phyloP scores from a whole-genome alignment of 2,797 vertebrate genomes.

The Mormyrops boulengeri region DNA sequence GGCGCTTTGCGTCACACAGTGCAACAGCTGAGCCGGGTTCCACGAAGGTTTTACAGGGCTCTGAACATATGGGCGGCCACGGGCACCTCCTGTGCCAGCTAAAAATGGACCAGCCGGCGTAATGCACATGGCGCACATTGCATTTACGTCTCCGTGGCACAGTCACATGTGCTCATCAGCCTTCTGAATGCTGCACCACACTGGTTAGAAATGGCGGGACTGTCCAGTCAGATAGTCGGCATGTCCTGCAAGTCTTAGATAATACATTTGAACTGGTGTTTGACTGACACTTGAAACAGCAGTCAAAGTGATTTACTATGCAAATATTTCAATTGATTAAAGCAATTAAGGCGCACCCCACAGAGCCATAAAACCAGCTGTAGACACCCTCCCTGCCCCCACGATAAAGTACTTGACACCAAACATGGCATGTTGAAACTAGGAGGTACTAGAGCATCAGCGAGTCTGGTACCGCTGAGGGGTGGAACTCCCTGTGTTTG shows the following conservation, averaged over 20 bases:
- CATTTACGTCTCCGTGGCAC: neutral
- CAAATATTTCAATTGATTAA: neutral
- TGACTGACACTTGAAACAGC: neutral
- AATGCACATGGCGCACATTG: neutral
- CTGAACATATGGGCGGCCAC: neutral
- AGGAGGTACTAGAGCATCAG: neutral
- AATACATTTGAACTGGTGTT: neutral
- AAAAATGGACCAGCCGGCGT: slow-evolving; percentile 14
- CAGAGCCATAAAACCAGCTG: neutral
- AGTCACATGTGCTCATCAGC: neutral
- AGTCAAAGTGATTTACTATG: neutral
- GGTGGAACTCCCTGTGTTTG: neutral
- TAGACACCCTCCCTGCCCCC: too few species aligned
- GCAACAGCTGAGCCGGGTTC: slow-evolving; percentile 11
- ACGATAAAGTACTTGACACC: neutral
- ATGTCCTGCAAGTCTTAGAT: neutral
- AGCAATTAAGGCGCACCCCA: neutral
- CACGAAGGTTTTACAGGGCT: neutral
- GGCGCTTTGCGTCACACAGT: neutral
- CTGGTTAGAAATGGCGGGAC: neutral
- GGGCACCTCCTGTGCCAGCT: slow-evolving; percentile 3
- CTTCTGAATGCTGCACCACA: neutral
- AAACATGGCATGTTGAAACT: neutral
- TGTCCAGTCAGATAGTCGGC: neutral
- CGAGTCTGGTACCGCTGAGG: neutral